Base-by-base conservation (phyloP, 2,113 vertebrate genomes). In the Calyptommatus sinebrachiatus region DNA sequence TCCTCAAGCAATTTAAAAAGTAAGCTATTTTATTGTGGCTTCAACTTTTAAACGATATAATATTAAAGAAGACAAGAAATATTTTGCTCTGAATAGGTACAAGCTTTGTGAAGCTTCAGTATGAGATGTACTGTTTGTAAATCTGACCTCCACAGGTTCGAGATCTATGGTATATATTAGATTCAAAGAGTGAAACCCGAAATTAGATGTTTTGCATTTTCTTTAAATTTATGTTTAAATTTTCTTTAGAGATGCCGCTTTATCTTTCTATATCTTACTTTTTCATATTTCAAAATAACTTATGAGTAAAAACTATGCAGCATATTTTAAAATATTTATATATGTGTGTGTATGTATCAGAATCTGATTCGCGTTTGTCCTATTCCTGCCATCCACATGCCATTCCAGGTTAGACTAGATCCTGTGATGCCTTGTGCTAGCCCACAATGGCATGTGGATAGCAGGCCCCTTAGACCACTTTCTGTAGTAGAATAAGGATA, bases 1-100 rank as follows among this genome's bases (percentile, higher is more conserved):
- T 98, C 92, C 96, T 99, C 85, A 99, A 97, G 87, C 98, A 99
- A 85, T 99, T 99, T 91, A 99, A 99, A 93, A 99, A 96, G 98
- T 99, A 97, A 97, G 97, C 63, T 83, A 68, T 86, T 7, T 1
- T 50, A 78, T 83, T 35, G 18, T 16, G 68, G 22, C 68, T 29
- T 22, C 1, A 48, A 69, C 45, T 26, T 78, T 73, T 18, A 74
- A 53, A 68, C 50, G 18, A 65, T 60, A 73, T 26, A 63, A 46
- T 46, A 61, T 12, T 1, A 1, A 21, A 53, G 45, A 29, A 70
- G 71, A 75, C 61, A 31, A 70, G 62, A 71, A 57, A 77, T 35
- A 48, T 22, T 26, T 8, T 35, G 53, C 50, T 16, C 9, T 50
- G 9, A 50, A 14, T 50, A 50, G 50, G 50, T 66, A 2, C 66